Evolutionary conservation across 2,888 invertebrate genomes (phyloP).

Genomic region (Ectemnius lituratus): DNA sequence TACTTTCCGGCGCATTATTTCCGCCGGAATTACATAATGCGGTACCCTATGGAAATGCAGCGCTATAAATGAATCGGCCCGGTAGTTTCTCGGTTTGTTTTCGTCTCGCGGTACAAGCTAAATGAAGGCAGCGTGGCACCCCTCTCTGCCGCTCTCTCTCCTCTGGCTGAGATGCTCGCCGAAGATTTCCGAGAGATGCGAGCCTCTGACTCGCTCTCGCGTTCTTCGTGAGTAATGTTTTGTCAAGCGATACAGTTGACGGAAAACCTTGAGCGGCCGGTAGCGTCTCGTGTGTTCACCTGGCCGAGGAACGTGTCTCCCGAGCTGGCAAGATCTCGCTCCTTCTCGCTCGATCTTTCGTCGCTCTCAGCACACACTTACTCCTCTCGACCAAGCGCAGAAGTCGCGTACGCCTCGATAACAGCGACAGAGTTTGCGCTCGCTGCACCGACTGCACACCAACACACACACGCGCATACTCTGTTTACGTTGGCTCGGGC

Average conservation of each 20-base stretch:
- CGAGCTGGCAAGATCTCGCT: constrained; percentile 39
- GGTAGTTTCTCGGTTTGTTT: background rate
- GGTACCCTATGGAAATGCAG: too few relatives aligned
- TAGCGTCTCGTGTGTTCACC: constrained; percentile 50
- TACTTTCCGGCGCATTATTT: too few relatives aligned
- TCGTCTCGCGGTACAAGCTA: background rate
- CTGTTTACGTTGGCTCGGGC: too few relatives aligned
- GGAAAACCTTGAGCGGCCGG: constrained; percentile 52
- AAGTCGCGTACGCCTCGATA: background rate
- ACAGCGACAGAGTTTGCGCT: background rate
- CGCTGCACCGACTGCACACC: too few relatives aligned
- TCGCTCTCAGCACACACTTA: background rate
- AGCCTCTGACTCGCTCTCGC: constrained; percentile 28
- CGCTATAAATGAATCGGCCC: constrained; percentile 5
- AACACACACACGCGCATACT: too few relatives aligned
- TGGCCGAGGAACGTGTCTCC: constrained; percentile 46
- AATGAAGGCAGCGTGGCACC: background rate
- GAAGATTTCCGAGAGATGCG: too few relatives aligned
- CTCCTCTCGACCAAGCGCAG: background rate
- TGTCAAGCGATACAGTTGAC: constrained; percentile 55
- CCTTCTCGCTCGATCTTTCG: background rate
- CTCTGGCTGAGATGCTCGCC: too few relatives aligned
- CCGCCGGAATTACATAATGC: too few relatives aligned
- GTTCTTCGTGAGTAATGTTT: constrained; percentile 48
- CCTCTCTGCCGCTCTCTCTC: too few relatives aligned